A percentile compares a stretch with the other conserved stretches of the same genome.
These are phyloP conservation scores for Brachypalpus laphriformis DNA, from an alignment of 2,888 invertebrate species.

Conservation along the genomic window DNA sequence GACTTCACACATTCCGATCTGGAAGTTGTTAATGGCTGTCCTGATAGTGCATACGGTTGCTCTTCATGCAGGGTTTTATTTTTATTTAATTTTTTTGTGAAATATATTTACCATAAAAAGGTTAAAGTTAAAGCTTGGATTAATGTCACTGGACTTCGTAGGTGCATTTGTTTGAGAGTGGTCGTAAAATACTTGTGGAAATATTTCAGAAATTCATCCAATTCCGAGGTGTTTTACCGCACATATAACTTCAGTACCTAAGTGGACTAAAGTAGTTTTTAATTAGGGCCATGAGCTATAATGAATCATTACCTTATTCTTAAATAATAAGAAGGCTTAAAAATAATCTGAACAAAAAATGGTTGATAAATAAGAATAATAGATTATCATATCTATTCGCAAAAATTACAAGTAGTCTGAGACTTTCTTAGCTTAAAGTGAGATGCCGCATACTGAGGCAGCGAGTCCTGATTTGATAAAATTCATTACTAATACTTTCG, in stretches of 20 bases:
- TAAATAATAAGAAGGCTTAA: too few species aligned
- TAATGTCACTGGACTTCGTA: neutral
- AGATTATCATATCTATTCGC: too few species aligned
- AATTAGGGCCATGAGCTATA: too few species aligned
- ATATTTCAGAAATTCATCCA: neutral
- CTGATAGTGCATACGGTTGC: neutral
- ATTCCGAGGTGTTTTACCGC: neutral
- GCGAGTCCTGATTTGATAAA: too few species aligned
- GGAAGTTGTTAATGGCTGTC: conserved; percentile 42
- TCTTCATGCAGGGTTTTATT: neutral
- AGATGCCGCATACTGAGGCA: too few species aligned
- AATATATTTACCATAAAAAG: neutral
- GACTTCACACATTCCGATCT: conserved; percentile 57
- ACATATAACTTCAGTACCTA: neutral
- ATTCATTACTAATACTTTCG: too few species aligned
- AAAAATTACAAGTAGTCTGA: too few species aligned
- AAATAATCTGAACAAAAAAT: too few species aligned
- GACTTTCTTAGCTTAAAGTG: too few species aligned
- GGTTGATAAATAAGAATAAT: too few species aligned
- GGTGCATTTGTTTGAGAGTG: neutral
- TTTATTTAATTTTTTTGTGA: neutral
- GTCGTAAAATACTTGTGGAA: conserved; percentile 2
- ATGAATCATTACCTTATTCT: too few species aligned
- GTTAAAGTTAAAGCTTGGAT: conserved; percentile 11
- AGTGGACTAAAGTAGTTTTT: neutral